Conservation (phyloP, 2,888 invertebrate species). For the Tinea semifulvella region DNA sequence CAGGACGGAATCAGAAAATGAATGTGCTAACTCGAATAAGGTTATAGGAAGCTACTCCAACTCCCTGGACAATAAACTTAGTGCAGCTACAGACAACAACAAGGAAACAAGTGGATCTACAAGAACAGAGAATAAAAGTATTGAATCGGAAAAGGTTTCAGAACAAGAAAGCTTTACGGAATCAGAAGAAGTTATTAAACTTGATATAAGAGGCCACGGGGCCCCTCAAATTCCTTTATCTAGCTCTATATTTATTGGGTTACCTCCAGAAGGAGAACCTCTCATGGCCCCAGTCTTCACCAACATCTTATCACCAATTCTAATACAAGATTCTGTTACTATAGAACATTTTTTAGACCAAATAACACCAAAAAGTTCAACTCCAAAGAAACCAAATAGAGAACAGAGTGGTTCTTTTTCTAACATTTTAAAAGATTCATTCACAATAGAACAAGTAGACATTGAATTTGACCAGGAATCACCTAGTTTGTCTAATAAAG, state of each 20-base stretch:
- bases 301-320: slow-evolving; percentile 46
- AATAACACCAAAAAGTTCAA: slow-evolving; percentile 19
- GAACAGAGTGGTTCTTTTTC: no score
- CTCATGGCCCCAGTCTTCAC: slow-evolving; percentile 33
- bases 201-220: slow-evolving; percentile 56
- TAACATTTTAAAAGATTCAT: no score
- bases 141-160: slow-evolving; percentile 16
- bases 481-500: no score
- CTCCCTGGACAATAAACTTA: background rate
- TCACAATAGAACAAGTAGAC: background rate
- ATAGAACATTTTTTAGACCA: slow-evolving; percentile 36
- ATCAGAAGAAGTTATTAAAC: slow-evolving; percentile 58
- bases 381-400: slow-evolving; percentile 16
- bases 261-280: slow-evolving; percentile 47
- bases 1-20: background rate
- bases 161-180: slow-evolving; percentile 23
- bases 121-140: background rate
- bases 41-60: background rate
- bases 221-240: slow-evolving; percentile 42
- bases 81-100: background rate
- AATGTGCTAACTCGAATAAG: background rate
- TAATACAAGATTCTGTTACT: slow-evolving; percentile 37
- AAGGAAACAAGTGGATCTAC: background rate
- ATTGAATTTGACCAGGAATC: background rate
- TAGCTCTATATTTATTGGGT: slow-evolving; percentile 56